Percentiles rank a stretch among this genome's conserved stretches.
Conservation (phyloP, 1,140 invertebrate species). For the Physella acuta region DNA sequence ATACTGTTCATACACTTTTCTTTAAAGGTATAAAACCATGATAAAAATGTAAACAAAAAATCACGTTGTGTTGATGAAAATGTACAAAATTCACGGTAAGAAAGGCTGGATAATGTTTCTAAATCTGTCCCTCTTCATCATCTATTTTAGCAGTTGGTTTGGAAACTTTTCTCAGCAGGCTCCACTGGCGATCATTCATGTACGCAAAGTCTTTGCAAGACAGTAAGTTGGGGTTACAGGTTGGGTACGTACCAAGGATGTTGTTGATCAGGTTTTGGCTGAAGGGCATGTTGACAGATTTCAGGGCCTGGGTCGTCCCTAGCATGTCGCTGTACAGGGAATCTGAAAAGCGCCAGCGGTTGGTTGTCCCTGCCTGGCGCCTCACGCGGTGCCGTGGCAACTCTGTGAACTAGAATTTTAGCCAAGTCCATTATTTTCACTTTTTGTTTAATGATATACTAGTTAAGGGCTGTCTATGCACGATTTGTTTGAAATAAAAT, state of each 20-base stretch:
- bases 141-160: neutral
- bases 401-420: constrained; percentile 40
- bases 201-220: constrained; percentile 3
- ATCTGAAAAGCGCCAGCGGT: constrained; percentile 55
- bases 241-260: constrained; percentile 42
- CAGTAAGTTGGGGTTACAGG: constrained; percentile 1
- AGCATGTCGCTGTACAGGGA: constrained; percentile 56
- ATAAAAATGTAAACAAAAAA: too few species aligned
- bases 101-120: neutral
- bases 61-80: too few species aligned
- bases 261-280: constrained; percentile 48
- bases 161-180: neutral
- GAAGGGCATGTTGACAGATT: constrained; percentile 47
- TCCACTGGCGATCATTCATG: constrained; percentile 12
- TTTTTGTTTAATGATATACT: too few species aligned
- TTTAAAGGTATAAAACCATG: too few species aligned
- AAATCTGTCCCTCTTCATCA: neutral
- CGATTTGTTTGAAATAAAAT: too few species aligned
- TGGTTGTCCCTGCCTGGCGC: constrained; percentile 51
- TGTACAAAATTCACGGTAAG: too few species aligned
- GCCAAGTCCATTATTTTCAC: too few species aligned
- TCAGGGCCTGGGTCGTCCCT: constrained; percentile 53
- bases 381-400: constrained; percentile 45
- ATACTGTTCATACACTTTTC: too few species aligned
- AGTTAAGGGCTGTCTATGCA: too few species aligned